Evolutionary conservation across 2,888 invertebrate species (phyloP).

Genomic region (Campoletis raptor): DNA sequence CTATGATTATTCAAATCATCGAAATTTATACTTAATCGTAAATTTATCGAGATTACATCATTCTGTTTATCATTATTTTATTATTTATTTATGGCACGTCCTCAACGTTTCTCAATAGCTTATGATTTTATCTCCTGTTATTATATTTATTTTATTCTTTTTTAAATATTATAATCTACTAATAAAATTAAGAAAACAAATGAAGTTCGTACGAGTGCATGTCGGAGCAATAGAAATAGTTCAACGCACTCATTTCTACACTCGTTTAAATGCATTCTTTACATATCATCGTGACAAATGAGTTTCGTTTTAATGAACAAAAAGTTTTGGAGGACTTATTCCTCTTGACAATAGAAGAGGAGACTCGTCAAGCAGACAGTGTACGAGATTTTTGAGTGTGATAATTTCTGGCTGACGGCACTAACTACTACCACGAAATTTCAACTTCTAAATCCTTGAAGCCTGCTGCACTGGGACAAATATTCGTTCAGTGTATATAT

Average conservation of each 20-base stretch:
- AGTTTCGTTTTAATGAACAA: conserved; percentile 3
- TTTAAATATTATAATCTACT: neutral
- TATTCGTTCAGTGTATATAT: conserved; percentile 49
- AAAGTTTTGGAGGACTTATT: conserved; percentile 45
- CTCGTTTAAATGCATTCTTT: neutral
- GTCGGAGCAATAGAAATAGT: neutral
- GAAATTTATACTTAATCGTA: too few species aligned
- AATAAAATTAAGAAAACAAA: neutral
- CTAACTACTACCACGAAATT: conserved; percentile 28
- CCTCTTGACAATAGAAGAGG: neutral
- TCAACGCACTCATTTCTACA: neutral
- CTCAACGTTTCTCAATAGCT: neutral
- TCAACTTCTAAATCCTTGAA: conserved; percentile 15
- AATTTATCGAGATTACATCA: too few species aligned
- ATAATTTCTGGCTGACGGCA: conserved; percentile 35
- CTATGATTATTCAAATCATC: neutral
- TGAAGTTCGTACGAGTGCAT: neutral
- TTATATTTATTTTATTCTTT: neutral
- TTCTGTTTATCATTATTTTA: too few species aligned
- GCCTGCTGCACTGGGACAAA: conserved; percentile 20
- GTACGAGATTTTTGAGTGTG: conserved; percentile 21
- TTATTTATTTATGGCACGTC: neutral
- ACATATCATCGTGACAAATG: conserved; percentile 1
- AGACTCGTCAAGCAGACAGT: conserved; percentile 25
- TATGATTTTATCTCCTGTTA: neutral